Evolutionary conservation across 2,888 invertebrate genomes (phyloP), one percentile per base, ranked within the genome.

Genomic region (Ectemnius cavifrons): DNA sequence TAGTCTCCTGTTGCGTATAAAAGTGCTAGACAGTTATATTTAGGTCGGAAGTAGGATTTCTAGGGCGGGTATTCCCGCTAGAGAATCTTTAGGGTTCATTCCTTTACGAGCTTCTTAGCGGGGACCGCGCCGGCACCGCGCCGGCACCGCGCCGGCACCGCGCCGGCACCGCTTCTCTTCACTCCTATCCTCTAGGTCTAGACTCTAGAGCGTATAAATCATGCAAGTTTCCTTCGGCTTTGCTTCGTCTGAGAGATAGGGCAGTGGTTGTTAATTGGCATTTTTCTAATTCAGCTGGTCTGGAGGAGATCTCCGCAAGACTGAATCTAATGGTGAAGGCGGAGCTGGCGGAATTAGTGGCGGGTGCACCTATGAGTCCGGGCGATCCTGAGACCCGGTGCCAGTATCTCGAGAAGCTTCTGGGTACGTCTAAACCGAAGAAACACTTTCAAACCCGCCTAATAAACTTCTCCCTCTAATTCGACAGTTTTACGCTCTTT

Each of bases 271-370:
- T 45, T 6, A 57, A 52, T n/a, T 52, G 14, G 2, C 1, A 52
- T 52, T 52, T 14, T 6, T 52, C 8, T 37, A 37, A 37, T 87
- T 66, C 92, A 93, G 87, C 93, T 94, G 95, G 95, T 91, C 94
- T 94, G 82, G 94, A 95, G 90, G 95, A 95, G 90, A 92, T 95
- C 85, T 94, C 95, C 82, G 94, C 94, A 62, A 93, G 94, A 89
- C 91, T 95, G 88, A 94, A 94, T 87, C 91, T 95, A 78, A 94
- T 95, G 94, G 92, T 92, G 61, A 92, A 92, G 69, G 89, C 92
- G 61, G 92, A 92, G 82, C 90, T 92, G 80, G 91, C 91, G 71
- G 92, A 92, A 81, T 90, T 91, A 78, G 92, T 85, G 88, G 91
- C 88, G 76, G 91, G 86, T 85, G 86, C 88, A 52, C 86, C 89